Percentiles rank a stretch among this genome's conserved stretches.
Evolutionary conservation across 2,113 vertebrate species (phyloP).

Genomic region (Todiramphus chloris): DNA sequence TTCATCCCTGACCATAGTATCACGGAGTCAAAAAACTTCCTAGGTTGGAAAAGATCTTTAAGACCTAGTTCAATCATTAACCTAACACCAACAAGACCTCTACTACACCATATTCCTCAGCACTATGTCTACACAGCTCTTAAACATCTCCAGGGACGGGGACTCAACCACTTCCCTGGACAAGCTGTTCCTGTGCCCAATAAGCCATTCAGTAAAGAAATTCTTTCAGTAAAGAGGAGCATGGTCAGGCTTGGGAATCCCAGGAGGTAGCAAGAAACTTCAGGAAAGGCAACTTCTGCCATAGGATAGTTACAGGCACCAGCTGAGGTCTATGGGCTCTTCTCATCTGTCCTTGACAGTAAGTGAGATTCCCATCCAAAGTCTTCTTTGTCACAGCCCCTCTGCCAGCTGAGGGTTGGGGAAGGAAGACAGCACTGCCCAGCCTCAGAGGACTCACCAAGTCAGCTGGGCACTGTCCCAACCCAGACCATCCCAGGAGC

Average conservation of each 20-base stretch:
- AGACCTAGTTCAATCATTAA: no score
- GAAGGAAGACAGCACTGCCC: not conserved
- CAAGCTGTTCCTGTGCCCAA: no score
- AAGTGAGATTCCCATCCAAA: not conserved
- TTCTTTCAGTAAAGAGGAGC: no score
- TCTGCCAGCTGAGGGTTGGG: not conserved
- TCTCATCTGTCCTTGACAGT: not conserved
- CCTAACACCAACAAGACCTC: no score
- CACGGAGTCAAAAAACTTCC: no score
- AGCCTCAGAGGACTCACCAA: not conserved
- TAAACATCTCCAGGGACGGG: no score
- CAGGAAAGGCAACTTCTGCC: not conserved
- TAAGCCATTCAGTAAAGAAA: no score
- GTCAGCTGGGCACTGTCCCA: not conserved
- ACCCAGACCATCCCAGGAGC: not conserved
- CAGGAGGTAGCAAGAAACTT: not conserved
- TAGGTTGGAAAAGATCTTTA: no score
- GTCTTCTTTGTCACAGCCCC: not conserved
- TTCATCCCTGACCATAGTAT: not conserved
- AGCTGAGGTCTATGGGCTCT: not conserved
- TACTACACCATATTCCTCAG: no score
- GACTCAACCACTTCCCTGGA: no score
- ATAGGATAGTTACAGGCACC: no score
- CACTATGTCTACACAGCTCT: no score
- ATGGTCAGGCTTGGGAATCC: not conserved